Evolutionary conservation across 2,888 invertebrate species (phyloP), one percentile per base, ranked within the genome.

Genomic region (Cryptops parisi): DNA sequence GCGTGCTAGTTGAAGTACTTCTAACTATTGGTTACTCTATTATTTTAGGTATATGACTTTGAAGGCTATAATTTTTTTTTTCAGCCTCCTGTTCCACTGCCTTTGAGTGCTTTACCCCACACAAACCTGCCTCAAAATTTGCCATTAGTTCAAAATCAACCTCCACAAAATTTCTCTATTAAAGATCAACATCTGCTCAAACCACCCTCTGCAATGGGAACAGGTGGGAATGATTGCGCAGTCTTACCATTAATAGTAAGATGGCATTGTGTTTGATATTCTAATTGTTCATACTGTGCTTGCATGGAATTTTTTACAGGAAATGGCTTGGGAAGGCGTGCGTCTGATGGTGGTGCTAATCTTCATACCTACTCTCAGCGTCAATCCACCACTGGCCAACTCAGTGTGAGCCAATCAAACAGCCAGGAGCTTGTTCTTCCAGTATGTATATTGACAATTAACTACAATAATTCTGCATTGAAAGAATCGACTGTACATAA

Each of bases 261-360:
- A 9, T 9, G n/a, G n/a, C n/a, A n/a, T n/a, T n/a, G n/a, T n/a
- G 9, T 4, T 9, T 33, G 19, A 26, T n/a, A n/a, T n/a, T n/a
- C n/a, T 3, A 23, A n/a, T 27, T 47, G 21, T 33, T 9, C 38
- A 12, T n/a, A 33, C 38, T 22, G 6, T 45, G 2, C 5, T 19
- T 22, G 12, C n/a, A n/a, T n/a, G n/a, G n/a, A n/a, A n/a, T n/a
- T 52, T 41, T 19, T 47, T 52, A 48, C 54, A 47, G 54, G 55
- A 40, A 26, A 45, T 43, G 62, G 64, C 23, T 56, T 68, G 55
- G 89, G 89, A 4, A 78, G 94, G 40, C 79, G 94, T 61, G 93
- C 93, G 50, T 93, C 93, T 15, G 94, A 94, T 72, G 94, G 94
- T 61, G 93, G 93, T 54, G 91, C 93, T 52, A 90, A 93, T 73